A percentile compares a stretch with the other conserved stretches of the same genome.
Evolutionary conservation across 2,113 vertebrate species (phyloP).

Genomic region (Muscicapa adusta): DNA sequence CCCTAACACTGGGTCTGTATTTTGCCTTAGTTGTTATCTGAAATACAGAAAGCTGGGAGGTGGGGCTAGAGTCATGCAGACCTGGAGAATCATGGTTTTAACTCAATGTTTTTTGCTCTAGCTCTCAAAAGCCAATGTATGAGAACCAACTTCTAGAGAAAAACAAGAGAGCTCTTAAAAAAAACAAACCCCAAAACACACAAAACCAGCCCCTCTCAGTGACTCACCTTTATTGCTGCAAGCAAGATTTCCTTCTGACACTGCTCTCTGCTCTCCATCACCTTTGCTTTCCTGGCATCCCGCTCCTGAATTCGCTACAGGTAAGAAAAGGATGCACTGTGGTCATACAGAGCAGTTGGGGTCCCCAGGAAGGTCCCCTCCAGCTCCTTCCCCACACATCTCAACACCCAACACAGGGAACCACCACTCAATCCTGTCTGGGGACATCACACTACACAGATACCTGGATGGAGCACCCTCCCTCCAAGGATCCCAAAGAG

Average conservation of each 20-base stretch:
- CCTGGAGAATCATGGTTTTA: neutral
- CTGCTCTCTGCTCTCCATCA: slow-evolving; percentile 78
- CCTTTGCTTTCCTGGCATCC: slow-evolving; percentile 84
- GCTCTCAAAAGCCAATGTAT: neutral
- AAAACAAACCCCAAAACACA: neutral
- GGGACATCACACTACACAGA: neutral
- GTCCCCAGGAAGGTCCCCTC: neutral
- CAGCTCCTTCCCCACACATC: neutral
- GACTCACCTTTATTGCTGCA: slow-evolving; percentile 81
- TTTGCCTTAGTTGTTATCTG: neutral
- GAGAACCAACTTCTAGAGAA: neutral
- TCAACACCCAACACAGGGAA: fast-evolving
- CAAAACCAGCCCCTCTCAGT: neutral
- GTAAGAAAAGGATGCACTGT: neutral
- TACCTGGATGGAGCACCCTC: neutral
- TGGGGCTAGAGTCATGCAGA: neutral
- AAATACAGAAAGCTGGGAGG: neutral
- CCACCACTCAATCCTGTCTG: neutral
- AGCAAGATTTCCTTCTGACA: slow-evolving; percentile 75
- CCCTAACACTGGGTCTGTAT: neutral
- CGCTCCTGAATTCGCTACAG: slow-evolving; percentile 81
- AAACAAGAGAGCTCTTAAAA: neutral
- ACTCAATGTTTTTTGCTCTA: neutral
- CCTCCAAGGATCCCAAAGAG: neutral
- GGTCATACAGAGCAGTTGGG: neutral